A percentile compares a stretch with the other conserved stretches of the same genome.
Evolutionary conservation across 2,888 invertebrate genomes (phyloP).

Genomic region (Ecliptopera silaceata): DNA sequence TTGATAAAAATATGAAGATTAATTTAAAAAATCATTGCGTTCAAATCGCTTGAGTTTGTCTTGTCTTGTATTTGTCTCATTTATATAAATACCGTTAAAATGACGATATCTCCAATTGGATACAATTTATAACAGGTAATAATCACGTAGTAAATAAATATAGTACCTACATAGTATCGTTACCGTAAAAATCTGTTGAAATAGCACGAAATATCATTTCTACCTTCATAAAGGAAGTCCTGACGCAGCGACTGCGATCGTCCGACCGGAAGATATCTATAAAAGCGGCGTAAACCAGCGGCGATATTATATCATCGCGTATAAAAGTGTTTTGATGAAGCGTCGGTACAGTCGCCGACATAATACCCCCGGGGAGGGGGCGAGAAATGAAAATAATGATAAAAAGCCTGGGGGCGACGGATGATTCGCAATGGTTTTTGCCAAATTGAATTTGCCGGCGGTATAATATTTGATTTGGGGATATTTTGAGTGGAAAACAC

Average conservation of each 20-base stretch:
- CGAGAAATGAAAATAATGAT: conserved; percentile 40
- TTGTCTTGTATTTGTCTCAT: too few relatives aligned
- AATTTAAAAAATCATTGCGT: too few relatives aligned
- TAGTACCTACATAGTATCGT: background rate
- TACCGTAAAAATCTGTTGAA: conserved; percentile 3
- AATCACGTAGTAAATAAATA: too few relatives aligned
- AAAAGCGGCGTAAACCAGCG: conserved; percentile 25
- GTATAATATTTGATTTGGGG: conserved; percentile 30
- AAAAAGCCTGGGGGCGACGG: conserved; percentile 35
- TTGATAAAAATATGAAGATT: too few relatives aligned
- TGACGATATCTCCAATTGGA: too few relatives aligned
- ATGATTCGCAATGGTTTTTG: conserved; percentile 32
- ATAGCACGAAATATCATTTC: conserved; percentile 1
- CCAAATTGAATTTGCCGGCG: conserved; percentile 31
- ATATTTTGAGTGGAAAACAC: conserved; percentile 18
- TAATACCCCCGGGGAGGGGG: conserved; percentile 28
- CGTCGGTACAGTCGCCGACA: conserved; percentile 30
- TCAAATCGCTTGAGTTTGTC: too few relatives aligned
- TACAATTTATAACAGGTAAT: too few relatives aligned
- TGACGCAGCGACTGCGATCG: conserved; percentile 21
- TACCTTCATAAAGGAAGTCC: conserved; percentile 10
- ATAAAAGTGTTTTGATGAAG: conserved; percentile 37
- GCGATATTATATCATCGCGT: conserved; percentile 26
- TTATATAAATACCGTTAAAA: too few relatives aligned
- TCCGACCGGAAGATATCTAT: conserved; percentile 20